Conservation (phyloP, 2,113 vertebrate genomes). For the Megaleporinus macrocephalus region DNA sequence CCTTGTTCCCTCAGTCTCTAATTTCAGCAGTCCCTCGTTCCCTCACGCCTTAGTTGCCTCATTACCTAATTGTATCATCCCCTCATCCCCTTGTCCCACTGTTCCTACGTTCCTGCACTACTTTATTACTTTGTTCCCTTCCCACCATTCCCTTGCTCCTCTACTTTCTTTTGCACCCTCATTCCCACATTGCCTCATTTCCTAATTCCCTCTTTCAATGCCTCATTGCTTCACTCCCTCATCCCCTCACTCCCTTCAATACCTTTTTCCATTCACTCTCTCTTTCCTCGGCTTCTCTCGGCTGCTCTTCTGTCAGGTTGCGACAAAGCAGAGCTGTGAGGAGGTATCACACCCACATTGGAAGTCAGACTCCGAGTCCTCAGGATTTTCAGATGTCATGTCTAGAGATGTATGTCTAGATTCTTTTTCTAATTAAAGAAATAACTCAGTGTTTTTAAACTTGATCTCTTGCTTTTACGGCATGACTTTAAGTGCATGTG, state of each 20-base stretch:
- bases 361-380: neutral
- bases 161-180: neutral
- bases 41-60: neutral
- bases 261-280: neutral
- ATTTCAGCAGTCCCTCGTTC: too few species aligned
- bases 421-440: too few species aligned
- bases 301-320: conserved; percentile 22
- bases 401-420: too few species aligned
- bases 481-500: neutral
- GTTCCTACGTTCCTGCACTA: too few species aligned
- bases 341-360: conserved; percentile 8
- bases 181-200: neutral
- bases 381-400: too few species aligned
- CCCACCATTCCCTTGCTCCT: neutral
- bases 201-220: neutral
- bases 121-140: neutral
- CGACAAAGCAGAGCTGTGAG: conserved; percentile 17
- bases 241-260: neutral
- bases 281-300: neutral
- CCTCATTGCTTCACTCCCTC: neutral
- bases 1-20: too few species aligned
- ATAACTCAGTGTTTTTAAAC: too few species aligned
- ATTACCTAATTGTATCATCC: neutral
- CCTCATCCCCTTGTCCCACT: neutral
- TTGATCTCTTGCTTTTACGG: too few species aligned